A percentile compares a stretch with the other conserved stretches of the same genome.
Conservation (phyloP, 2,113 vertebrate genomes). For the Hyperoodon ampullatus region DNA sequence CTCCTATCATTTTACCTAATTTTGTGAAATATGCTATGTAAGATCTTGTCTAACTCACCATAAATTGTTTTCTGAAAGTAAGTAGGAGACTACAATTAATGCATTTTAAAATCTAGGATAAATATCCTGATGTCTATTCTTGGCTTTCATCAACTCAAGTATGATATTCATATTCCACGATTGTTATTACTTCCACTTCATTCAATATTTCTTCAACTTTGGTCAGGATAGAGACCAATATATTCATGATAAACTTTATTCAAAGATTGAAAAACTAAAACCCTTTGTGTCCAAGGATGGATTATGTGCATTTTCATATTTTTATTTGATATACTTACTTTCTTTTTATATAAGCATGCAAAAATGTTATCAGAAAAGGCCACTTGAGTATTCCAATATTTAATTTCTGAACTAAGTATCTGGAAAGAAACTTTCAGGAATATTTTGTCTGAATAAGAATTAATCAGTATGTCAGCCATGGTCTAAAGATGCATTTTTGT, state of each 20-base stretch:
- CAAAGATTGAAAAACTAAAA: neutral
- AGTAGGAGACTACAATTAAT: neutral
- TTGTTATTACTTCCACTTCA: neutral
- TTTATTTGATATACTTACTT: neutral
- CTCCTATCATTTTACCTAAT: neutral
- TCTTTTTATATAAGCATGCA: constrained; percentile 1
- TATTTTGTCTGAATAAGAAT: constrained; percentile 13
- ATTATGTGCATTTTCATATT: neutral
- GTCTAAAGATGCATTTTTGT: neutral
- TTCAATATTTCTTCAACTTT: constrained; percentile 17
- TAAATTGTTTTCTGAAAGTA: neutral
- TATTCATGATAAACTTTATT: neutral
- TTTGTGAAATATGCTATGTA: neutral
- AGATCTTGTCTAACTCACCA: neutral
- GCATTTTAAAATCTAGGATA: neutral
- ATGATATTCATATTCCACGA: neutral
- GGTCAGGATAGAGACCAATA: neutral
- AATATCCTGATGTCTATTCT: neutral
- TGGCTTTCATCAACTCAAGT: neutral
- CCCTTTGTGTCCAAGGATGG: neutral
- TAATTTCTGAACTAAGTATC: constrained; percentile 35
- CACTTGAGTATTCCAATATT: neutral
- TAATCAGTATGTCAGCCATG: neutral
- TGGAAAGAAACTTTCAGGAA: constrained; percentile 11
- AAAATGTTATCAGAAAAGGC: constrained; percentile 5